A percentile compares a stretch with the other conserved stretches of the same genome.
phyloP scores from a whole-genome alignment of 30 jellyfish, hydroid and myxozoan species.

The Pelagia noctiluca region DNA sequence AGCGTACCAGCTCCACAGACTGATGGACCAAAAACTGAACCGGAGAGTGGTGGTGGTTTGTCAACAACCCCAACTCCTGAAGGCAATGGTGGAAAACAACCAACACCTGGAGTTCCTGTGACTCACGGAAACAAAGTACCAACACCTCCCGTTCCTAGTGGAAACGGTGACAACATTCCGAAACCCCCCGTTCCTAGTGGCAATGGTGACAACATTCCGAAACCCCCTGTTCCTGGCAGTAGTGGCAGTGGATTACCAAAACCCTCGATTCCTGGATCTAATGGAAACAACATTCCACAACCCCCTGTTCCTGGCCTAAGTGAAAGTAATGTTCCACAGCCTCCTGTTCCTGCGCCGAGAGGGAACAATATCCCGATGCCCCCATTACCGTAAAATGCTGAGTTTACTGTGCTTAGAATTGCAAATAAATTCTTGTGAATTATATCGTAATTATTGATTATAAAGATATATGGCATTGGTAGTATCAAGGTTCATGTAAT shows the following conservation, averaged over 20 bases:
- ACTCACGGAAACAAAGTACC: constrained; percentile 55
- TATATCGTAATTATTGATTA: too few species aligned
- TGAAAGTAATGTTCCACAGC: background rate
- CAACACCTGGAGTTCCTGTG: background rate
- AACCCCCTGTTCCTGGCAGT: constrained; percentile 64
- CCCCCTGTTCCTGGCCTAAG: constrained; percentile 61
- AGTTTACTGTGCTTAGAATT: too few species aligned
- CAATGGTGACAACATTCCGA: constrained; percentile 49
- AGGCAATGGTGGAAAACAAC: too few species aligned
- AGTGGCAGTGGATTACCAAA: background rate
- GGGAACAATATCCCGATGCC: constrained; percentile 61
- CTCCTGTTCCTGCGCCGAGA: constrained; percentile 13
- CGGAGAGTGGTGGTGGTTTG: constrained; percentile 3
- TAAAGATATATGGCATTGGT: too few species aligned
- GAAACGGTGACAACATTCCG: background rate
- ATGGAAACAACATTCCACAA: constrained; percentile 49
- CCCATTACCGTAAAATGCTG: constrained; percentile 57
- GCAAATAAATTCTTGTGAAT: too few species aligned
- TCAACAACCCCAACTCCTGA: constrained; percentile 39
- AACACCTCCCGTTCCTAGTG: constrained; percentile 60
- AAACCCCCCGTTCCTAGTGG: constrained; percentile 14
- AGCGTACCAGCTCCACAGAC: constrained; percentile 22
- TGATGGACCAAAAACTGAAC: constrained; percentile 28
- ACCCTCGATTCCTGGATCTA: constrained; percentile 17
- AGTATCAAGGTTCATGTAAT: too few species aligned